These are phyloP conservation scores for Chelonus formosanus DNA, from an alignment of 2,888 invertebrate species.

Conservation along the genomic window DNA sequence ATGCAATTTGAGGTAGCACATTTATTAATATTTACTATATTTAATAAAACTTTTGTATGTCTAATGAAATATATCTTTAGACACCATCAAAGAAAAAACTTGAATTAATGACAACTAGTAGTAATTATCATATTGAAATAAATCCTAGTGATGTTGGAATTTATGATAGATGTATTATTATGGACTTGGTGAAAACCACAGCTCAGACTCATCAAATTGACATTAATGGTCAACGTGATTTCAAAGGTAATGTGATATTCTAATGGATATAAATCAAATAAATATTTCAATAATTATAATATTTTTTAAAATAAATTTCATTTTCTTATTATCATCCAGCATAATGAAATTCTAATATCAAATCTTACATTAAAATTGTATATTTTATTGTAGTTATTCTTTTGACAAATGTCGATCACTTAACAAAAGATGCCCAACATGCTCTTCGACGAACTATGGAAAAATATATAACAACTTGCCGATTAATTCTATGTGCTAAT, in stretches of 20 bases:
- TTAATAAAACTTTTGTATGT: no score
- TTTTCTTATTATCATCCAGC: constrained; percentile 11
- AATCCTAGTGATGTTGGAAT: constrained; percentile 98
- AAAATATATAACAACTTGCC: constrained; percentile 94
- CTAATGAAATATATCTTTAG: constrained; percentile 49
- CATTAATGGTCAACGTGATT: constrained; percentile 85
- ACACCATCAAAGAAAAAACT: constrained; percentile 89
- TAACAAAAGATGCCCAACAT: constrained; percentile 98
- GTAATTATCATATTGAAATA: constrained; percentile 92
- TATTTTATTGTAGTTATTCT: constrained; percentile 77
- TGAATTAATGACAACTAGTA: constrained; percentile 93
- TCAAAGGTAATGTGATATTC: constrained; percentile 74
- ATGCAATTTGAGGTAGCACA: constrained; percentile 82
- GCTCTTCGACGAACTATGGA: constrained; percentile 99
- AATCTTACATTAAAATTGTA: neutral
- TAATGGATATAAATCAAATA: neutral
- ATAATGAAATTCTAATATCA: constrained; percentile 14
- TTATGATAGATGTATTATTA: constrained; percentile 94
- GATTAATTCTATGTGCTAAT: constrained; percentile 92
- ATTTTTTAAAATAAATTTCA: constrained; percentile 3
- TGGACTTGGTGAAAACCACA: constrained; percentile 96
- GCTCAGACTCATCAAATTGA: constrained; percentile 97
- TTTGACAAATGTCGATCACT: constrained; percentile 91
- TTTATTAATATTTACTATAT: no score
- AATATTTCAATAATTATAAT: constrained; percentile 8